Evolutionary conservation across 2,113 vertebrate genomes (phyloP).

Genomic region (Cercopithecus mona): DNA sequence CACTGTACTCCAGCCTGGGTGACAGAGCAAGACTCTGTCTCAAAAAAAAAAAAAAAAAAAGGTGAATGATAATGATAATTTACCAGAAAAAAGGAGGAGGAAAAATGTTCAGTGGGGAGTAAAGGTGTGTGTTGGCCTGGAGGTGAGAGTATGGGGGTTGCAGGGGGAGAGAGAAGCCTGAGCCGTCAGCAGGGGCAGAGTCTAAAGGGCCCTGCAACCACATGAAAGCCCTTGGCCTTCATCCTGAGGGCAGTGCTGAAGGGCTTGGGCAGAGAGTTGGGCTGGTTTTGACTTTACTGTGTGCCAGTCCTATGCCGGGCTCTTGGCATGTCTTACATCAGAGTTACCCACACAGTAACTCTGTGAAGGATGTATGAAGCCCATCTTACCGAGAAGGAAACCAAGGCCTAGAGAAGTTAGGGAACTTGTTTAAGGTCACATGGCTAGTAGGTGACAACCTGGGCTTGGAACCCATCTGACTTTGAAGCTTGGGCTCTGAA

Average conservation of each 20-base stretch:
- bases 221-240: background rate
- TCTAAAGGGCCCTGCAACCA: background rate
- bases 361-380: background rate
- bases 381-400: background rate
- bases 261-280: background rate
- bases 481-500: background rate
- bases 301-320: rapidly evolving
- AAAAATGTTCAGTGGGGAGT: background rate
- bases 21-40: no score
- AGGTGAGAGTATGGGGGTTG: rapidly evolving
- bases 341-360: background rate
- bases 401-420: background rate
- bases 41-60: no score
- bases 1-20: no score
- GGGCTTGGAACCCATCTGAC: background rate
- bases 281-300: rapidly evolving
- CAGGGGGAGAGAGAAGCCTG: background rate
- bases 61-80: background rate
- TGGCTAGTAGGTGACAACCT: background rate
- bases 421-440: background rate
- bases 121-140: rapidly evolving
- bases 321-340: rapidly evolving
- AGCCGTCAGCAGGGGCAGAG: background rate
- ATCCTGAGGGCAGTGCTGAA: background rate
- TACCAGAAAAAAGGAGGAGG: background rate